Evolutionary conservation across 2,797 vertebrate genomes (phyloP).

Genomic region (Lepilemur septentrionalis): DNA sequence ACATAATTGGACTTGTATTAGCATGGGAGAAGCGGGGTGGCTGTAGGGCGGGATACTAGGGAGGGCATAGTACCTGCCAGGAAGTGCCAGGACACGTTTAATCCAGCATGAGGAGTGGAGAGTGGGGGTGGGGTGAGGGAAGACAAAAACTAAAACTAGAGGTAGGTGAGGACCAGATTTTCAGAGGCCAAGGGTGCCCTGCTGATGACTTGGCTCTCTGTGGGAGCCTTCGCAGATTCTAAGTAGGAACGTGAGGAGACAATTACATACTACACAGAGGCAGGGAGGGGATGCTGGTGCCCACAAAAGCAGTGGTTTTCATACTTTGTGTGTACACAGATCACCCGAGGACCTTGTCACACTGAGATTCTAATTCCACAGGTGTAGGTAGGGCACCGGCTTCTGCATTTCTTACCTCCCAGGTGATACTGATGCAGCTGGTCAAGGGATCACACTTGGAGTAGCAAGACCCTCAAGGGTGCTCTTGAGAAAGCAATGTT

Average conservation of each 20-base stretch:
- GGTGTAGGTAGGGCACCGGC: background rate
- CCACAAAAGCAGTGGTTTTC: background rate
- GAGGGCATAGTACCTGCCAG: background rate
- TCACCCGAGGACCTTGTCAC: background rate
- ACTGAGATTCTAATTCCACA: background rate
- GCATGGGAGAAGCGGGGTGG: background rate
- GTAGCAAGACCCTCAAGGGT: background rate
- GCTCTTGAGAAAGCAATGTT: background rate
- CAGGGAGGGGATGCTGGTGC: background rate
- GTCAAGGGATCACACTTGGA: background rate
- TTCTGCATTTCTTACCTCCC: background rate
- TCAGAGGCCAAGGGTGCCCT: background rate
- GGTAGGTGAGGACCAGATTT: background rate
- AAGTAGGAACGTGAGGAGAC: background rate
- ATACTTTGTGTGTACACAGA: background rate
- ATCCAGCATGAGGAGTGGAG: background rate
- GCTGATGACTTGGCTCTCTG: background rate
- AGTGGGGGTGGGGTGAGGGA: background rate
- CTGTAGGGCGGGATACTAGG: background rate
- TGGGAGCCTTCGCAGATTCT: background rate
- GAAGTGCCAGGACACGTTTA: fast-evolving
- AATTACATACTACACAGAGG: background rate
- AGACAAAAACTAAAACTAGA: background rate
- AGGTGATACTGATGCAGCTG: background rate
- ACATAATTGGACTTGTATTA: background rate